Percentiles rank a stretch among this genome's conserved stretches.
Conservation (phyloP, 2,888 invertebrate species). For the Tanypteryx hageni region DNA sequence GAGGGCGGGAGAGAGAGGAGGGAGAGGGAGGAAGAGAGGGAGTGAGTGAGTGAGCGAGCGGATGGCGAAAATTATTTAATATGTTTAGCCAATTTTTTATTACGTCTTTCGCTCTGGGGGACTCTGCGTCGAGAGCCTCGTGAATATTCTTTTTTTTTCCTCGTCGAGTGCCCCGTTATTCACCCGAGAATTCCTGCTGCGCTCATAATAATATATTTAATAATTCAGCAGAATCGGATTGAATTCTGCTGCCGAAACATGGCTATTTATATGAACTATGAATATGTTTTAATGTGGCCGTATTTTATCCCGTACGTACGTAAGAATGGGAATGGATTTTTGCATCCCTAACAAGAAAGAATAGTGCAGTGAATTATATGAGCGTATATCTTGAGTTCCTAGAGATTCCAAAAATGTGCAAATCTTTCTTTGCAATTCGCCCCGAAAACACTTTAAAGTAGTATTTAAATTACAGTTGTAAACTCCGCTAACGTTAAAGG, state of each 20-base stretch:
- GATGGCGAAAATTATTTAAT: neutral
- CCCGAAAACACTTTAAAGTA: too few species aligned
- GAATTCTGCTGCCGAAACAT: neutral
- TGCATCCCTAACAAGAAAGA: neutral
- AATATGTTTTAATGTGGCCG: neutral
- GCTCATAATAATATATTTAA: neutral
- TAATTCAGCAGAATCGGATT: neutral
- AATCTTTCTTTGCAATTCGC: neutral
- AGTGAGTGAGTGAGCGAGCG: neutral
- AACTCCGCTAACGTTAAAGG: too few species aligned
- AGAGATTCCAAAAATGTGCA: neutral
- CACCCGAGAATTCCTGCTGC: neutral
- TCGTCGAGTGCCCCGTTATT: neutral
- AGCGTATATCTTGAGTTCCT: neutral
- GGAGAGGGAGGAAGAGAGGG: neutral
- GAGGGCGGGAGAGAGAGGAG: neutral
- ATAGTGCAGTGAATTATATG: neutral
- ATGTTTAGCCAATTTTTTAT: neutral
- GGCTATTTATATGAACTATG: neutral
- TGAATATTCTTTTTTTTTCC: neutral
- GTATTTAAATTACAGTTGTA: too few species aligned
- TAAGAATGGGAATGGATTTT: neutral
- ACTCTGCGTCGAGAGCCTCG: neutral
- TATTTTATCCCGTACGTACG: neutral
- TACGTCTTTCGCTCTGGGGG: neutral